Evolutionary conservation across 2,797 vertebrate species (phyloP), one percentile per base, ranked within the genome.

Genomic region (Mareca strepera): DNA sequence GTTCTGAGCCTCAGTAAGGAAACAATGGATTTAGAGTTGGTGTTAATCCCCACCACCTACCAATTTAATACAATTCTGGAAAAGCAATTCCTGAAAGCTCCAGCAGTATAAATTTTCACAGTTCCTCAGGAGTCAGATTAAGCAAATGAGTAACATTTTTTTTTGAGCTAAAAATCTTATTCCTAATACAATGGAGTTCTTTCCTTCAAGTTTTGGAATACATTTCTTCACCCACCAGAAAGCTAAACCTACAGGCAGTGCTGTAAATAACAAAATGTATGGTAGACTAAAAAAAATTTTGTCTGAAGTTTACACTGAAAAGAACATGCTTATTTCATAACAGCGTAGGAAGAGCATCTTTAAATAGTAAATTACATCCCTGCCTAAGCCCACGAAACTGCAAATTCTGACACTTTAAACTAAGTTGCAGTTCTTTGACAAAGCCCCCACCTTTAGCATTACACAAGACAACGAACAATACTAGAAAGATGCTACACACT

Each of bases 11-110:
- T 78, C 18, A 23, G 25, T 37, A 66, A 82, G 62, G 53, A 78
- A 86, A 56, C 2, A 9, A 11, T 7, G 55, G n/a, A 52, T 12
- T 43, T 15, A 23, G 31, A 21, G 18, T 66, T 4, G 4, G 6
- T 18, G 14, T 26, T 72, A 80, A 41, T 78, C 29, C 22, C 6
- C 11, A 50, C 0, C 1, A 2, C 10, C 9, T 8, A 59, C 2
- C 31, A 63, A 37, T n/a, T 56, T 26, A 59, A 63, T 9, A 33
- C 4, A 39, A 3, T 53, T 78, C 28, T 50, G 33, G 46, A 86
- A 78, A 74, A 78, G 11, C 23, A 81, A 14, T 31, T 60, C 13
- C 58, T 52, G n/a, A 52, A 86, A 60, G 17, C 69, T 67, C 21
- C 35, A 52, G 26, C 26, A 29, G 35, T 53, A 35, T 29, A 72